Base-by-base conservation (phyloP, 2,888 invertebrate species). In the Chironomus tentans region DNA sequence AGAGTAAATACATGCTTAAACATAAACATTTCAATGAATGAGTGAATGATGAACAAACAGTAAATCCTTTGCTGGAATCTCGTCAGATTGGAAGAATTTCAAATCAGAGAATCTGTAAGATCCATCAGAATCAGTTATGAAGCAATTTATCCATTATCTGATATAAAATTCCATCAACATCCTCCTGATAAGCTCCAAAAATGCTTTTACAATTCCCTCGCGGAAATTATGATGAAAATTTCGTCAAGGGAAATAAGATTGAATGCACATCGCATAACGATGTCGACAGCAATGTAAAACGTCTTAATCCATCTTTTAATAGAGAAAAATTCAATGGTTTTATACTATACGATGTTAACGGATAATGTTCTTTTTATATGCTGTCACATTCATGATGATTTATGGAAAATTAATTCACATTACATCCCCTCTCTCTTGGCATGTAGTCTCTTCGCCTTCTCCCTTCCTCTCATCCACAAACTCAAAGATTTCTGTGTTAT, bases 321-420 rank as follows among this genome's bases (percentile, higher is more conserved):
- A 56, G 56, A 56, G 18, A 56, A 56, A 24, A 21, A 21, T 65
- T 65, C 13, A 24, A 65, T 65, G 65, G 24, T 21, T 22, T 12
- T 65, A 12, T 22, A 65, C 18, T 21, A 21, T 65, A 65, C 18
- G 62, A n/a, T n/a, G 38, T 38, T 38, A 38, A 38, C 38, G 65
- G 48, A 74, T 74, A 74, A 74, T 74, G 65, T 74, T 74, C 68
- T 68, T 68, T 74, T 47, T 22, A 68, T 68, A 74, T 68, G 74
- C 68, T 61, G 68, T 74, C 74, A 68, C 68, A 74, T 71, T 71
- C 62, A 68, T 18, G 74, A 62, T 74, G 74, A 74, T 74, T 74
- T 74, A 74, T 74, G 74, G 74, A 65, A 62, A 74, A 74, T 74
- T 74, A 74, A 74, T 74, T 74, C 74, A 74, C 74, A 68, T 74